Conservation (phyloP, 1,140 invertebrate species). For the Phocides pigmalion region DNA sequence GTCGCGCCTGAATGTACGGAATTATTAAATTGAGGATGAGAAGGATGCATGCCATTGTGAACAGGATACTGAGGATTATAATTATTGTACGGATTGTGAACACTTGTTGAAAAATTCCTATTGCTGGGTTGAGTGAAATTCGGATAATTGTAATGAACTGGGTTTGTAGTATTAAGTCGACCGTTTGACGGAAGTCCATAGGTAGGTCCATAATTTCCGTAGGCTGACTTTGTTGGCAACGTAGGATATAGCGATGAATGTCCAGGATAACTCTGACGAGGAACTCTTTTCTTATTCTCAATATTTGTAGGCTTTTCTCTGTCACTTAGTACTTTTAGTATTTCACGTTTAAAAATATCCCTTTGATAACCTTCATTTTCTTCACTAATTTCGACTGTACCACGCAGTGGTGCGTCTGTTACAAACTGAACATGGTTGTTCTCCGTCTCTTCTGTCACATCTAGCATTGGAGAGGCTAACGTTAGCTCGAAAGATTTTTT, state of each 20-base stretch:
- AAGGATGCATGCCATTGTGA: neutral
- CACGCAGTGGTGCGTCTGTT: no score
- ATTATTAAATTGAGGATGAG: neutral
- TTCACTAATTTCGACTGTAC: neutral
- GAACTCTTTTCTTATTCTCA: conserved; percentile 16
- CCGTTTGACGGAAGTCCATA: neutral
- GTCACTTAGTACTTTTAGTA: neutral
- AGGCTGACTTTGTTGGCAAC: conserved; percentile 11
- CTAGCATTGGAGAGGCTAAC: neutral
- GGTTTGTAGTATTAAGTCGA: no score
- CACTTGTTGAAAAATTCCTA: conserved; percentile 2
- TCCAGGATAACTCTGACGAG: conserved; percentile 36
- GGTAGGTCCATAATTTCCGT: conserved; percentile 10
- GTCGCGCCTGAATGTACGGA: neutral
- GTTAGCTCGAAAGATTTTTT: conserved; percentile 1
- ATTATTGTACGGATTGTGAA: neutral
- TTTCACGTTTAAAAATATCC: neutral
- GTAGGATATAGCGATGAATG: conserved; percentile 37
- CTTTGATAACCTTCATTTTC: neutral
- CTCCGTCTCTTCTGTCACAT: neutral
- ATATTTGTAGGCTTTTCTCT: neutral
- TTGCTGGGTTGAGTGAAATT: conserved; percentile 1
- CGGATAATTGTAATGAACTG: neutral
- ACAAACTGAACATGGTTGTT: conserved; percentile 9
- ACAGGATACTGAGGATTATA: no score